Evolutionary conservation across 2,113 vertebrate species (phyloP).

Genomic region (Prinia subflava): DNA sequence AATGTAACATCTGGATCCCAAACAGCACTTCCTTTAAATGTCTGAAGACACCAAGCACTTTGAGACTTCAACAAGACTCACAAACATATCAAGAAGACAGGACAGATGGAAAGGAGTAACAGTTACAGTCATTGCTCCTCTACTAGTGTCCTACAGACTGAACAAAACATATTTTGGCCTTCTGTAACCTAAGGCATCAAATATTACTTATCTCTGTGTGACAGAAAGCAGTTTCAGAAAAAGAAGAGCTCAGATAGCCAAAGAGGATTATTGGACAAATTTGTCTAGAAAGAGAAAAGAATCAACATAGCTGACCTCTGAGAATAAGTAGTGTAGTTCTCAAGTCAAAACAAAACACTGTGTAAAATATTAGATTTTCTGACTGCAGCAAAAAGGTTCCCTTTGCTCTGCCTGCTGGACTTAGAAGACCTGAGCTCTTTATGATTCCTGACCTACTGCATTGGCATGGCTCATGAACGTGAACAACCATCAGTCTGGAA

Average conservation of each 20-base stretch:
- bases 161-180: not conserved
- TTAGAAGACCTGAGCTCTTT: not conserved
- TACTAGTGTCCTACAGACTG: not conserved
- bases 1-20: not conserved
- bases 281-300: not conserved
- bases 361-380: not conserved
- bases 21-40: not conserved
- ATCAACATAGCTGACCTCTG: not conserved
- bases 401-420: not conserved
- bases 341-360: not conserved
- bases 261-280: not conserved
- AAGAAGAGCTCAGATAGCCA: not conserved
- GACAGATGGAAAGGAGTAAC: not conserved
- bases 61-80: not conserved
- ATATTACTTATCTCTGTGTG: not conserved
- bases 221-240: not conserved
- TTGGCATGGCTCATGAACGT: rapidly evolving
- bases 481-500: not conserved
- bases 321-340: not conserved
- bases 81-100: slow-evolving; percentile 1
- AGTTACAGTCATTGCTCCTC: not conserved
- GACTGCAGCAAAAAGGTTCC: rapidly evolving
- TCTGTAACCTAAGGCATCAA: not conserved
- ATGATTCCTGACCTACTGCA: not conserved
- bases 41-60: not conserved